Evolutionary conservation across 1,140 invertebrate genomes (phyloP).

Genomic region (Periplaneta americana): DNA sequence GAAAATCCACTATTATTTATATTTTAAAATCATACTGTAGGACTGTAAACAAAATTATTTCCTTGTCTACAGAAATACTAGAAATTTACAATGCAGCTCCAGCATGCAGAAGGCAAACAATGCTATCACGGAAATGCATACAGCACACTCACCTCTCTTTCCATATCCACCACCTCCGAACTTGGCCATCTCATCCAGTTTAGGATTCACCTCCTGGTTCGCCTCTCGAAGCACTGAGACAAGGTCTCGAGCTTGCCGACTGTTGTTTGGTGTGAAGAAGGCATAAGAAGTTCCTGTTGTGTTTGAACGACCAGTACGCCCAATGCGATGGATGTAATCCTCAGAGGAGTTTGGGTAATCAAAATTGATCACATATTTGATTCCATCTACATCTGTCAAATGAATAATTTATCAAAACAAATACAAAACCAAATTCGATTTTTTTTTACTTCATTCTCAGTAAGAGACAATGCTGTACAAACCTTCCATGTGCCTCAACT

Average conservation of each 20-base stretch:
- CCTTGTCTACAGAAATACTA: no score
- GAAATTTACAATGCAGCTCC: no score
- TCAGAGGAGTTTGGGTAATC: slow-evolving; percentile 98
- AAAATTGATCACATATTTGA: slow-evolving; percentile 99
- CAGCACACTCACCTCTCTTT: slow-evolving; percentile 28
- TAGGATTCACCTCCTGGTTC: slow-evolving; percentile 73
- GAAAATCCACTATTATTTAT: no score
- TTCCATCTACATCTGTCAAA: slow-evolving; percentile 92
- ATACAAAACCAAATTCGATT: background rate
- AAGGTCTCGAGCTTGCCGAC: slow-evolving; percentile 85
- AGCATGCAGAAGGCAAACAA: no score
- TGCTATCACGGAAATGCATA: no score
- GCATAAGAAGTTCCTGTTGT: slow-evolving; percentile 96
- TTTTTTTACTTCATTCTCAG: background rate
- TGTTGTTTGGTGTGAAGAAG: slow-evolving; percentile 92
- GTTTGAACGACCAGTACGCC: slow-evolving; percentile 88
- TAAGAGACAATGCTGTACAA: background rate
- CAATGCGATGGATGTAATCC: slow-evolving; percentile 99
- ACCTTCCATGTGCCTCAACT: background rate
- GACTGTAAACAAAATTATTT: no score
- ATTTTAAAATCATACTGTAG: no score
- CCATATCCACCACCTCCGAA: slow-evolving; percentile 32
- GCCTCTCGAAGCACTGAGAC: slow-evolving; percentile 89
- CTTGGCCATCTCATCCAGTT: slow-evolving; percentile 43
- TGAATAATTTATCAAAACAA: background rate